Conservation (phyloP, 64 coral and sea anemone species). For the Stichodactyla helianthus region DNA sequence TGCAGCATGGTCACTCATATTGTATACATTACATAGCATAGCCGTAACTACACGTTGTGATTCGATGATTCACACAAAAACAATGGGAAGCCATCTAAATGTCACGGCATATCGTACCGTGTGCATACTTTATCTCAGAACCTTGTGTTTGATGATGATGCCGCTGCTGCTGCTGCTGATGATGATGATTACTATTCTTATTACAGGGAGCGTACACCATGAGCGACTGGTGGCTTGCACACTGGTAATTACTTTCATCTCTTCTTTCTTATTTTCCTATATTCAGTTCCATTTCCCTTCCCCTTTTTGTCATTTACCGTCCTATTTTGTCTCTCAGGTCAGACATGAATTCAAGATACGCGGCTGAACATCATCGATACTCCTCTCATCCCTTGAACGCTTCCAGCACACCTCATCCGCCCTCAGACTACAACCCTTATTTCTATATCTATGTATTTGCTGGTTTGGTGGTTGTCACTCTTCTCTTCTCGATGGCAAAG, state of each 20-base stretch:
- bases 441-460: constrained; percentile 64
- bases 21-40: too few relatives aligned
- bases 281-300: background rate
- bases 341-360: background rate
- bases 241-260: background rate
- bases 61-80: too few relatives aligned
- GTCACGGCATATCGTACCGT: too few relatives aligned
- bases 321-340: background rate
- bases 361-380: background rate
- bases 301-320: background rate
- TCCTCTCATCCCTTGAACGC: background rate
- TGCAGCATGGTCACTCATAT: too few relatives aligned
- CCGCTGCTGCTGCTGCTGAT: background rate
- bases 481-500: constrained; percentile 58
- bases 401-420: background rate
- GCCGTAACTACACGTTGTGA: too few relatives aligned
- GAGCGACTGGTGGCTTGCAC: constrained; percentile 56
- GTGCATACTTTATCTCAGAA: background rate
- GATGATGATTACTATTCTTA: background rate
- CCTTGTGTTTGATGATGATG: background rate
- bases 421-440: background rate
- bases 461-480: constrained; percentile 48
- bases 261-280: background rate
- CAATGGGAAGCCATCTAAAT: too few relatives aligned
- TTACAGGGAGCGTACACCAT: constrained; percentile 27